A percentile compares a stretch with the other conserved stretches of the same genome.
Evolutionary conservation across 2,113 vertebrate species (phyloP).

Genomic region (Poeciliopsis turrubarensis): DNA sequence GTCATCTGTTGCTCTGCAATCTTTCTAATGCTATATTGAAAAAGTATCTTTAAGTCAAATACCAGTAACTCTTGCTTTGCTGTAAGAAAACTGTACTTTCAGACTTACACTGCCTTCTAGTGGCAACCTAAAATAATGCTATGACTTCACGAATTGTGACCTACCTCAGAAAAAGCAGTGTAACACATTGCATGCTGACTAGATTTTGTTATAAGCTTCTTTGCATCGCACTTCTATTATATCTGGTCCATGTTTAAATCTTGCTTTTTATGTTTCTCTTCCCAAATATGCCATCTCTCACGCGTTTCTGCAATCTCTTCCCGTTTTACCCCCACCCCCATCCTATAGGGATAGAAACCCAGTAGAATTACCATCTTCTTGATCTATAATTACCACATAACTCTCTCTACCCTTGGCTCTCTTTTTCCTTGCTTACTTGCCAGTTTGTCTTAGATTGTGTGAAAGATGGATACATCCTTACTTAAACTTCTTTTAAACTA

Average conservation of each 20-base stretch:
- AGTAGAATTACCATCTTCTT: constrained; percentile 76
- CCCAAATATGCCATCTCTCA: constrained; percentile 8
- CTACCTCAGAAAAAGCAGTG: not conserved
- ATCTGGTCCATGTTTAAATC: constrained; percentile 4
- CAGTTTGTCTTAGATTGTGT: constrained; percentile 36
- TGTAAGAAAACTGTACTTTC: not conserved
- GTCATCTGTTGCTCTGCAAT: not conserved
- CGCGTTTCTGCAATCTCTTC: constrained; percentile 12
- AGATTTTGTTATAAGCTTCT: not conserved
- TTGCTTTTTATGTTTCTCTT: not conserved
- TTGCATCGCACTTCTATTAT: not conserved
- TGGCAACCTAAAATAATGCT: not conserved
- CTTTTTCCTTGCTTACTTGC: constrained; percentile 53
- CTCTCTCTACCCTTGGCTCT: constrained; percentile 63
- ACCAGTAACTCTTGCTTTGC: not conserved
- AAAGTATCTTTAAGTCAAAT: not conserved
- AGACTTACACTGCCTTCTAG: not conserved
- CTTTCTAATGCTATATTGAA: not conserved
- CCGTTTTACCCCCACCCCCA: constrained; percentile 16
- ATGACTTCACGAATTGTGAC: not conserved
- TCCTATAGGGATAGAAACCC: constrained; percentile 65
- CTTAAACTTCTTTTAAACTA: constrained; percentile 1
- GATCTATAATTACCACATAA: constrained; percentile 78
- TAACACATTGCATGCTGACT: too few relatives aligned
- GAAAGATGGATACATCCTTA: constrained; percentile 25